A percentile compares a stretch with the other conserved stretches of the same genome.
Conservation (phyloP, 30 jellyfish, hydroid and myxozoan species). For the Rhopilema esculentum region DNA sequence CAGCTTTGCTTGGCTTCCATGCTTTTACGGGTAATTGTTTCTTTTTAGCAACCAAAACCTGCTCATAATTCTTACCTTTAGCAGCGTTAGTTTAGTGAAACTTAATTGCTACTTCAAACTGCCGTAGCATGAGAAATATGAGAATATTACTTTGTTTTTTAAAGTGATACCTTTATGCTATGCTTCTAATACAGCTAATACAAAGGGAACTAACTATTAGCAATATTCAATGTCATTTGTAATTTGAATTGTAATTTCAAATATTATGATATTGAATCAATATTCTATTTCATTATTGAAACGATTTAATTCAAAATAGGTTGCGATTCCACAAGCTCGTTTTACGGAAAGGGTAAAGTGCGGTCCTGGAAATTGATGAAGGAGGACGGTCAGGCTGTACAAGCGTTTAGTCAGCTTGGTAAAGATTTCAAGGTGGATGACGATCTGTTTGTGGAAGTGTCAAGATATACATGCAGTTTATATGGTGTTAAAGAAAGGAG, state of each 20-base stretch:
- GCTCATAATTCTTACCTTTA: background rate
- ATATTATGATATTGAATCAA: background rate
- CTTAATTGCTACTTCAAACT: background rate
- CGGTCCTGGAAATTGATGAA: slow-evolving; percentile 34
- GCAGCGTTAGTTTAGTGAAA: slow-evolving; percentile 6
- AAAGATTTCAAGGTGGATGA: slow-evolving; percentile 18
- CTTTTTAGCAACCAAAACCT: background rate
- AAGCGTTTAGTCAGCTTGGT: slow-evolving; percentile 38
- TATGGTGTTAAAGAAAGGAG: slow-evolving; percentile 43
- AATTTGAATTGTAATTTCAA: background rate
- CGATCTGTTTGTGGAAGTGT: background rate
- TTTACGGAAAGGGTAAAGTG: slow-evolving; percentile 61
- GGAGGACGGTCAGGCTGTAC: slow-evolving; percentile 14
- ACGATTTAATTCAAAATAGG: slow-evolving; percentile 27
- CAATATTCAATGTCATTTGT: background rate
- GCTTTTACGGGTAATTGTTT: slow-evolving; percentile 71
- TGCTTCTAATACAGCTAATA: background rate
- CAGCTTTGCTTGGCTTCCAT: slow-evolving; percentile 75
- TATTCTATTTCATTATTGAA: background rate
- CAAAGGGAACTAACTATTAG: background rate
- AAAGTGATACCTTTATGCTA: background rate
- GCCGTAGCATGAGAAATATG: background rate
- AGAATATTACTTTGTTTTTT: background rate
- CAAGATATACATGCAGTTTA: slow-evolving; percentile 6
- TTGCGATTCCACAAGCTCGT: slow-evolving; percentile 70